Conservation (phyloP, 2,113 vertebrate genomes). For the Myodes glareolus region DNA sequence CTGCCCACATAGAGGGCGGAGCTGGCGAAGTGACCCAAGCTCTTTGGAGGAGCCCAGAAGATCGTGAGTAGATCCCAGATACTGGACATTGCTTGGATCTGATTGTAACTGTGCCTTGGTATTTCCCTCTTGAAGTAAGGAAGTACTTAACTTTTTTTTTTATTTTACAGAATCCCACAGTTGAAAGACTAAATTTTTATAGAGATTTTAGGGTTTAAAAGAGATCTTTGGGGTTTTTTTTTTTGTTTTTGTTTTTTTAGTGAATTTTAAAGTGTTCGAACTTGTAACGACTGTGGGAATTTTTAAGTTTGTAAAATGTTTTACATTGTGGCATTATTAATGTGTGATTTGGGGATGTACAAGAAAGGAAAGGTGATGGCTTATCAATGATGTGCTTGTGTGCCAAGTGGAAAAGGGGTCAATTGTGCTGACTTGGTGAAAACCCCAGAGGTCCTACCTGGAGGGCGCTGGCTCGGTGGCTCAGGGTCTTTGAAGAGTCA, state of each 20-base stretch:
- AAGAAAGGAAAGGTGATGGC: neutral
- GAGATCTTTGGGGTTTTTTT: neutral
- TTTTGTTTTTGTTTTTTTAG: neutral
- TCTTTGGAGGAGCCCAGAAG: neutral
- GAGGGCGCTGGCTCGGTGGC: constrained; percentile 86
- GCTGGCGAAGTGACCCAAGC: neutral
- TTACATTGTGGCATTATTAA: neutral
- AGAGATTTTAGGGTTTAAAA: neutral
- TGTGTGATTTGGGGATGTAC: neutral
- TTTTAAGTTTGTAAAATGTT: no score
- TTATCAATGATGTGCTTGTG: neutral
- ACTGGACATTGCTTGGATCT: neutral
- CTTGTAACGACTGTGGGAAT: neutral
- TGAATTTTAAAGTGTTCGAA: neutral
- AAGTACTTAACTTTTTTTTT: neutral
- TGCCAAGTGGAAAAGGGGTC: neutral
- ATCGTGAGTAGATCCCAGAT: neutral
- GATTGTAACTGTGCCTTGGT: neutral
- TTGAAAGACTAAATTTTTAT: neutral
- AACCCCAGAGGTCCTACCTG: constrained; percentile 84
- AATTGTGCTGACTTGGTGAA: neutral
- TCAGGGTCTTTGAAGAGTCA: constrained; percentile 89
- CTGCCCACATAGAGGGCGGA: neutral
- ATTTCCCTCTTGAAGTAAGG: neutral
- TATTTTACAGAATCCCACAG: neutral